These are phyloP conservation scores for Bujurquina vittata DNA, from an alignment of 2,113 vertebrate species.

Conservation along the genomic window DNA sequence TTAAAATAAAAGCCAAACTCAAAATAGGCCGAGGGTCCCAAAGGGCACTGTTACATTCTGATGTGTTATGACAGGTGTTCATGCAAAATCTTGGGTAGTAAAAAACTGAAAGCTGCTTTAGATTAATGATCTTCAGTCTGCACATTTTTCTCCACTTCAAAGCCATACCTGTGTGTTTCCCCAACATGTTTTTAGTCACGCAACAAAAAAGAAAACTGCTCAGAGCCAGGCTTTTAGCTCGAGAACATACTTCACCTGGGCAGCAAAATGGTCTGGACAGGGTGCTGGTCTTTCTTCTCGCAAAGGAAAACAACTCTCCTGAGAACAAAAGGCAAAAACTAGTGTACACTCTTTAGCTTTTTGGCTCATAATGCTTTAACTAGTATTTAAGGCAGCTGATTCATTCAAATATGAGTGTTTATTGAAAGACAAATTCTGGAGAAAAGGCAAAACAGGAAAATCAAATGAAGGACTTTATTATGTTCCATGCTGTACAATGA, in stretches of 20 bases:
- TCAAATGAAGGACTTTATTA: not conserved
- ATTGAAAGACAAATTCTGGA: not conserved
- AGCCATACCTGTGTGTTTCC: not conserved
- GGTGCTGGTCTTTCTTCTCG: not conserved
- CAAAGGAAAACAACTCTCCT: not conserved
- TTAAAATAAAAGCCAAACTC: not conserved
- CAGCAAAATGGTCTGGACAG: not conserved
- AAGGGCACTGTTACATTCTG: not conserved
- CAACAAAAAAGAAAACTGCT: not conserved
- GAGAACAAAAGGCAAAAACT: not conserved
- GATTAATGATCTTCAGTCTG: not conserved
- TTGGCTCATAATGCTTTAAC: not conserved
- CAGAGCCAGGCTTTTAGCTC: not conserved
- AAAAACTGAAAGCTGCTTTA: not conserved
- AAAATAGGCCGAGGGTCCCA: not conserved
- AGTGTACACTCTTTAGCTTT: not conserved
- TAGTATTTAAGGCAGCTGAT: not conserved
- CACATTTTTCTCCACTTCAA: slow-evolving; percentile 1
- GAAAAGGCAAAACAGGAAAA: not conserved
- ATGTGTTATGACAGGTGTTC: not conserved
- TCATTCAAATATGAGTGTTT: not conserved
- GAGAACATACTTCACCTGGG: not conserved
- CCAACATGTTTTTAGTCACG: slow-evolving; percentile 2
- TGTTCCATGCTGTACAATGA: not conserved
- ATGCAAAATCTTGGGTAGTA: not conserved